Base-by-base conservation (phyloP, 2,888 invertebrate genomes). In the Blastobasis adustella region DNA sequence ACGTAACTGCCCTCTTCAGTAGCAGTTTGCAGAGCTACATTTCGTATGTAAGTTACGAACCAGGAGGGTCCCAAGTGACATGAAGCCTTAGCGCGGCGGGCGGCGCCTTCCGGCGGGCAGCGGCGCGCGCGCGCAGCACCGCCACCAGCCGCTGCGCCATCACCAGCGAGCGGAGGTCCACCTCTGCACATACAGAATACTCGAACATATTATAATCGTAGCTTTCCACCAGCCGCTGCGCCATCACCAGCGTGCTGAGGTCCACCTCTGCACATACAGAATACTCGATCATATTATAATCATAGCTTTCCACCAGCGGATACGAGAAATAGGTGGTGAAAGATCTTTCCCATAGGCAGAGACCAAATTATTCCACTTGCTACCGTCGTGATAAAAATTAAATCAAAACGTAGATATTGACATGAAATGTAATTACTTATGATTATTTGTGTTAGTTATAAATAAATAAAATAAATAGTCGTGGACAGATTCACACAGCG, bases 151-250 rank as follows among this genome's bases (percentile, higher is more conserved):
- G 83, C 50, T 60, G 54, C 45, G 82, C 79, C 0, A 59, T 66
- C 55, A 85, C 44, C 54, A 82, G 73, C 43, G 65, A 63, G 1
- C 85, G 81, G 48, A 86, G 53, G 53, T 87, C 84, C 54, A 83
- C 63, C 48, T 80, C 86, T 87, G 69, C 3, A 10, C 36, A 45
- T 48, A 5, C 46, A 4, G 50, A 36, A 37, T 42, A 7, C 4
- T 38, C n/a, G 6, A 23, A 42, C 8, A 41, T 40, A 48, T 4
- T n/a, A 45, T 36, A 10, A 10, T 9, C 41, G 10, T 10, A n/a
- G 8, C 8, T 45, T 45, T n/a, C 44, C 5, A 5, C 44, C 8
- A n/a, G 6, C 23, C 6, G 7, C 6, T 6, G 7, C 36, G 23
- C 36, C 23, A 36, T 23, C 6, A 23, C 6, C 9, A 5, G 5